Percentiles rank a stretch among this genome's conserved stretches.
Evolutionary conservation across 2,888 invertebrate species (phyloP).

Genomic region (Clitarchus hookeri): DNA sequence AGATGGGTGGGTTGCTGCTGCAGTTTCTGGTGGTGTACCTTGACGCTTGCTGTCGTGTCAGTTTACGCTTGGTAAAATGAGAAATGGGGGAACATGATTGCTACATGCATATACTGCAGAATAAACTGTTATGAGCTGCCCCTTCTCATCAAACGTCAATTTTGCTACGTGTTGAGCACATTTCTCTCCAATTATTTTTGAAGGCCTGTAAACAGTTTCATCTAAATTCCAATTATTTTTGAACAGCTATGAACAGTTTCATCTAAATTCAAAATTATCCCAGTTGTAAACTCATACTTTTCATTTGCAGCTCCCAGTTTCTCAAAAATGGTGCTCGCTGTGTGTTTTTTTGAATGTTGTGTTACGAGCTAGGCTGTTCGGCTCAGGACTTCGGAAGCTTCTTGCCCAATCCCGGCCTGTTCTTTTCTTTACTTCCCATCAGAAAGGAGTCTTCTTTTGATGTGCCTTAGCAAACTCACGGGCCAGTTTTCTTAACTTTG

Average conservation of each 20-base stretch:
- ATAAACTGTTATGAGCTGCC: conserved; percentile 29
- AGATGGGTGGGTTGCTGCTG: background rate
- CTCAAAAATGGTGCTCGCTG: background rate
- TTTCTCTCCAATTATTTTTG: conserved; percentile 24
- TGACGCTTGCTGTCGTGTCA: background rate
- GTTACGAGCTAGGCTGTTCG: background rate
- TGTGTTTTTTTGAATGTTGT: background rate
- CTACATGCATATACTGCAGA: conserved; percentile 26
- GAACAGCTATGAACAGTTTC: conserved; percentile 10
- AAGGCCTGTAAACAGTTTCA: conserved; percentile 26
- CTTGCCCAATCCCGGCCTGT: background rate
- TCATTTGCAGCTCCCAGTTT: background rate
- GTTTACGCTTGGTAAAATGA: conserved; percentile 29
- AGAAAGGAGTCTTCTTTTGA: background rate
- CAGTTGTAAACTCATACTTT: background rate
- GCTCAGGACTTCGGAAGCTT: conserved; percentile 1
- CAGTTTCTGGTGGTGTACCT: background rate
- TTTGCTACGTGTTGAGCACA: conserved; percentile 21
- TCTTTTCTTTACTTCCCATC: background rate
- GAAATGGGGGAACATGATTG: conserved; percentile 11
- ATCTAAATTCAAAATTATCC: conserved; percentile 16
- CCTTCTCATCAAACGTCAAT: background rate
- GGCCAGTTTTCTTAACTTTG: background rate
- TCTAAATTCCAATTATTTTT: conserved; percentile 19
- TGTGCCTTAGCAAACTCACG: background rate